These are phyloP conservation scores for Julus scandinavius DNA, from an alignment of 2,888 invertebrate genomes.

Conservation along the genomic window DNA sequence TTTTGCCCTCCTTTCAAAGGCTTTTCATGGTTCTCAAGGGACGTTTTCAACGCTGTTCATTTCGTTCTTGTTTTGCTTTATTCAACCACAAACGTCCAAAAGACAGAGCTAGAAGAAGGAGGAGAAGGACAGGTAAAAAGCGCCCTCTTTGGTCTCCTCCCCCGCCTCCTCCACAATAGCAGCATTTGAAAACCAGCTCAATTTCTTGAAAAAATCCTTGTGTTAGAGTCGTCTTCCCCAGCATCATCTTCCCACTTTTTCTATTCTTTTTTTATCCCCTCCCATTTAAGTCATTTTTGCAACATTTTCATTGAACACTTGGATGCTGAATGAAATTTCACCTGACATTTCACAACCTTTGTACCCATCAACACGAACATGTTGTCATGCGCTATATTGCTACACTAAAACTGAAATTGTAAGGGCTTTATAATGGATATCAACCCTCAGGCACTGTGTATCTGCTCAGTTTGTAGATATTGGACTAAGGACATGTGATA, in stretches of 20 bases:
- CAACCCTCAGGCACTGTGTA: too few relatives aligned
- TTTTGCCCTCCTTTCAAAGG: constrained; percentile 34
- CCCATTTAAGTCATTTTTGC: constrained; percentile 16
- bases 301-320: neutral
- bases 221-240: constrained; percentile 3
- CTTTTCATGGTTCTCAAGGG: constrained; percentile 33
- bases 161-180: constrained; percentile 25
- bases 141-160: constrained; percentile 19
- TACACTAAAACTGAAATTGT: too few relatives aligned
- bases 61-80: neutral
- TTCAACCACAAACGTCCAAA: neutral
- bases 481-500: too few relatives aligned
- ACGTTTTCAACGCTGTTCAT: neutral
- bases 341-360: constrained; percentile 33
- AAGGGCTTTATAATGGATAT: too few relatives aligned
- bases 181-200: neutral
- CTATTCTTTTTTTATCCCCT: neutral
- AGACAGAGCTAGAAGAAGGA: constrained; percentile 1
- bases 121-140: constrained; percentile 24
- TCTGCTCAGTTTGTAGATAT: too few relatives aligned
- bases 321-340: constrained; percentile 21
- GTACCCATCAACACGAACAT: neutral
- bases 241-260: neutral
- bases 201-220: constrained; percentile 11
- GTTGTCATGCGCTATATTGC: too few relatives aligned